Base-by-base conservation (phyloP, 1,140 invertebrate genomes). In the Leucophenga varia region DNA sequence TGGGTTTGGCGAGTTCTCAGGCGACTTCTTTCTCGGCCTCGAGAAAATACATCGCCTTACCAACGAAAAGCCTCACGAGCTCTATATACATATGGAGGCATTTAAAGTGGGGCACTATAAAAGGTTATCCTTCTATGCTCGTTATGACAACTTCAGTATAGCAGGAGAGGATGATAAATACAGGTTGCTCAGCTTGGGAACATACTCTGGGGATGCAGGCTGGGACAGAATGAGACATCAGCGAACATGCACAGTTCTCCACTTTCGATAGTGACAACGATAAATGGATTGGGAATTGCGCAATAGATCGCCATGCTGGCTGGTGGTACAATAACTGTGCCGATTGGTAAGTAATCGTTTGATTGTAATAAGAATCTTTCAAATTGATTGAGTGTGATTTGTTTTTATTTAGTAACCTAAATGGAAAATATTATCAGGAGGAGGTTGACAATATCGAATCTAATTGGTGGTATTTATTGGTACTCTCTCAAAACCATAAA, bases 71-170 rank as follows among this genome's bases (percentile, higher is more conserved):
- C 19, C 7, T 0, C 21, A 51, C 13, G 49, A 54, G 9, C 19
- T 52, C 0, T 37, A 38, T 12, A 52, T 54, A 20, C 3, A 20
- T 2, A 12, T 54, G 0, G 39, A 46, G 13, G 20, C 16, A 20
- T 6, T 28, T 2, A 5, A 8, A 5, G 21, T 16, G 8, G n/a
- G n/a, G n/a, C n/a, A n/a, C n/a, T n/a, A n/a, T n/a, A n/a, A n/a
- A n/a, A n/a, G n/a, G n/a, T 17, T 12, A 9, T 36, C 39, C 12
- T 19, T 20, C 0, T 28, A 18, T 20, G 43, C 49, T 0, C 17
- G 18, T 0, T 54, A 52, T 28, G 14, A 9, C n/a, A 3, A 46
- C 16, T 54, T 54, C 28, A 1, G 13, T 8, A 42, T 54, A 6
- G 18, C 9, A 2, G 3, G 8, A 7, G 12, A 35, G 9, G 1